Conservation (phyloP, 2,113 vertebrate genomes). For the Prionailurus bengalensis region DNA sequence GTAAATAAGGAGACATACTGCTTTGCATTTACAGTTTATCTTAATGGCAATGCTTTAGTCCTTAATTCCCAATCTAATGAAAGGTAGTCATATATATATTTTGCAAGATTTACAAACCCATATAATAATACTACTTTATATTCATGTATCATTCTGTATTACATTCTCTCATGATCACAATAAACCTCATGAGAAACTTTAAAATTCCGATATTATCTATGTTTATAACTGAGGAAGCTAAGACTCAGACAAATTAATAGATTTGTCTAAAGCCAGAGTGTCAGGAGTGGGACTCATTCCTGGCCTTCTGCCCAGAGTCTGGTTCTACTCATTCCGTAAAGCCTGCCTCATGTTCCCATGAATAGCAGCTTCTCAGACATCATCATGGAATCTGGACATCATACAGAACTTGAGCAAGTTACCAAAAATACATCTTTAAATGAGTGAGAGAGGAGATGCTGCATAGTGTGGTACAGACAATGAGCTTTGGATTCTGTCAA, state of each 20-base stretch:
- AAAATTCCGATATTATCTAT: neutral
- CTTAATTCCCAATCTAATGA: conserved; percentile 17
- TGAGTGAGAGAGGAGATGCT: neutral
- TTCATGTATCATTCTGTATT: neutral
- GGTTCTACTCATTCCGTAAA: neutral
- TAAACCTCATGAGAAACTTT: neutral
- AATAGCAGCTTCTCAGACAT: neutral
- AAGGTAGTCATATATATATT: neutral
- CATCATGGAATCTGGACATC: neutral
- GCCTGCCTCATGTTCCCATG: neutral
- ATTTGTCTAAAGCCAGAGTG: neutral
- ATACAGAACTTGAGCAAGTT: neutral
- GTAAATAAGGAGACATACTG: neutral
- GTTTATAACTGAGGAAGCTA: neutral
- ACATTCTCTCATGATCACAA: neutral
- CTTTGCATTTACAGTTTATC: neutral
- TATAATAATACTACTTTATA: neutral
- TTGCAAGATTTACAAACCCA: neutral
- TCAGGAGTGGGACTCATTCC: neutral
- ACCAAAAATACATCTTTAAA: neutral
- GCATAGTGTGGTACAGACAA: neutral
- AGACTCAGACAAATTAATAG: neutral
- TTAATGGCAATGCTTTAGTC: neutral
- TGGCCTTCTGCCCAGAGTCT: neutral
- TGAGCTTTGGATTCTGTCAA: neutral